phyloP scores from a whole-genome alignment of 1,140 invertebrate species.

The Drosophila orosa region DNA sequence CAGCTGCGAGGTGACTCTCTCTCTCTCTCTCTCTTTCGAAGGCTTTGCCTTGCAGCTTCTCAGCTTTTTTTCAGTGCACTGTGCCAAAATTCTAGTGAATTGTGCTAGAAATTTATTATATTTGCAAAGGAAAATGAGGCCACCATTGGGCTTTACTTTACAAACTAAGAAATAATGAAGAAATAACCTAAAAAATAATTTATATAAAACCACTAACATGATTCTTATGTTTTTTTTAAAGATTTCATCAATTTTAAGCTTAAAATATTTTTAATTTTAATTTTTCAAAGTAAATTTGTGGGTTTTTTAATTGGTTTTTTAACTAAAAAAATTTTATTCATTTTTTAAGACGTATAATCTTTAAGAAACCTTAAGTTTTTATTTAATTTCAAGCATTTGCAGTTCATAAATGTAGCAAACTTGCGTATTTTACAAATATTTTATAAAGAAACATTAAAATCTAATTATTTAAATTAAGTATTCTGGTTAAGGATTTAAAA shows the following conservation, averaged over 20 bases:
- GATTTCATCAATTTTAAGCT: background rate
- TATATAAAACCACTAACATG: background rate
- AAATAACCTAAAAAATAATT: background rate
- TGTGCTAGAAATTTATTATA: background rate
- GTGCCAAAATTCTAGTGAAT: constrained; percentile 1
- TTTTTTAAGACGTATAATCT: background rate
- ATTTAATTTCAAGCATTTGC: no score
- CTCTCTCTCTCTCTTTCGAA: background rate
- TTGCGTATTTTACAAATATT: no score
- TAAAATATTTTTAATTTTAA: background rate
- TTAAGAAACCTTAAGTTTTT: background rate
- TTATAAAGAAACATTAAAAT: no score
- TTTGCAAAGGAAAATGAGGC: background rate
- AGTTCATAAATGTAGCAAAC: no score
- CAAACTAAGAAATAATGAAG: background rate
- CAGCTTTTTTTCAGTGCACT: constrained; percentile 15
- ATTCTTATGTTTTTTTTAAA: background rate
- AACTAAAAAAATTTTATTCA: accelerated
- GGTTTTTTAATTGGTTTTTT: background rate
- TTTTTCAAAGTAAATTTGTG: background rate
- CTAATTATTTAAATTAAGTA: no score
- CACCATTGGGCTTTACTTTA: background rate
- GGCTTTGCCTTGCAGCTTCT: background rate
- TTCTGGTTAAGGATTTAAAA: no score
- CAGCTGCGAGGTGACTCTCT: constrained; percentile 18